Percentiles rank a stretch among this genome's conserved stretches.
Conservation (phyloP, 2,113 vertebrate species). For the Macroglossus sobrinus region DNA sequence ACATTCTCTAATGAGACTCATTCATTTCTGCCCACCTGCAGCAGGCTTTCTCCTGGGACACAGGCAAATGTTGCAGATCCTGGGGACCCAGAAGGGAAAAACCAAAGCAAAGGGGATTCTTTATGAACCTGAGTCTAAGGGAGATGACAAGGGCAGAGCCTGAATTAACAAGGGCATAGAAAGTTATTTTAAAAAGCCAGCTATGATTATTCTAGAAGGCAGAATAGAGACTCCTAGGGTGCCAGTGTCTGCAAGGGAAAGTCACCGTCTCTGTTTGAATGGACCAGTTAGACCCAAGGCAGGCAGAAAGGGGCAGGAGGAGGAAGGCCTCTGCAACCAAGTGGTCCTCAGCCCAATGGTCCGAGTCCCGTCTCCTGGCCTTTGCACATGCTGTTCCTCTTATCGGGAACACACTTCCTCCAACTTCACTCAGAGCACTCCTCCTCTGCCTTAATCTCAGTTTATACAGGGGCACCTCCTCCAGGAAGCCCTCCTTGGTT, state of each 20-base stretch:
- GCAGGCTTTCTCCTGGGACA: background rate
- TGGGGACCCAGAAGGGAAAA: background rate
- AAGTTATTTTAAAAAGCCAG: background rate
- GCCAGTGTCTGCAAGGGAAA: background rate
- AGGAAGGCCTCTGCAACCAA: background rate
- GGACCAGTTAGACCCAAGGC: background rate
- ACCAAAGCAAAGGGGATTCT: background rate
- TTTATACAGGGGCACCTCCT: background rate
- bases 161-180: background rate
- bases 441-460: background rate
- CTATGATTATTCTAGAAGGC: background rate
- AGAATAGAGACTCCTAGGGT: background rate
- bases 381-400: background rate
- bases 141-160: background rate
- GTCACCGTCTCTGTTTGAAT: background rate
- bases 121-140: background rate
- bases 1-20: slow-evolving; percentile 26
- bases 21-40: background rate
- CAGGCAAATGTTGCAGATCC: background rate
- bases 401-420: background rate
- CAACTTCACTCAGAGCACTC: background rate
- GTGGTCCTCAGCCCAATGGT: background rate
- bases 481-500: background rate
- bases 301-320: background rate
- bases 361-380: background rate